Evolutionary conservation across 2,888 invertebrate genomes (phyloP).

Genomic region (Mesochorus sp.): DNA sequence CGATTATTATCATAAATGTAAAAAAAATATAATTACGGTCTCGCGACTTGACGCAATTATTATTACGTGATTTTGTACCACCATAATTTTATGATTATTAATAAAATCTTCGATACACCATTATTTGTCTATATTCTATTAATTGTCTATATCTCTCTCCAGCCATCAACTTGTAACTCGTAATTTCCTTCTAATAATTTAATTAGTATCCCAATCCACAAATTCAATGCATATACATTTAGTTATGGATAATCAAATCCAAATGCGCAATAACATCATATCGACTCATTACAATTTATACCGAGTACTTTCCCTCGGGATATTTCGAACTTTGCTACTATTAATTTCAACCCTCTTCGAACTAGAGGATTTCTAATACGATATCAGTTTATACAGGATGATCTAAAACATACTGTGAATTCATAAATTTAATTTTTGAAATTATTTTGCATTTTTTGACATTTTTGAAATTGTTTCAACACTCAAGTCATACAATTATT

Average conservation of each 20-base stretch:
- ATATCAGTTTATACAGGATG: too few relatives aligned
- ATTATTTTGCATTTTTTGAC: too few relatives aligned
- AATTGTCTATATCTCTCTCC: too few relatives aligned
- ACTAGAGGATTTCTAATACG: neutral
- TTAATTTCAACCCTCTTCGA: neutral
- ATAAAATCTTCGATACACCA: conserved; percentile 15
- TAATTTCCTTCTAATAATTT: neutral
- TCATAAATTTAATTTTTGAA: too few relatives aligned
- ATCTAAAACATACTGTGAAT: too few relatives aligned
- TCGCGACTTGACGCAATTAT: conserved; percentile 24
- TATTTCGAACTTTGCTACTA: neutral
- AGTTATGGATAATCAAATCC: too few relatives aligned
- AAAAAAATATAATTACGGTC: conserved; percentile 9
- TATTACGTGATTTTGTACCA: conserved; percentile 42
- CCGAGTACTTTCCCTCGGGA: neutral
- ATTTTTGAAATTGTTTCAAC: too few relatives aligned
- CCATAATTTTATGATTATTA: conserved; percentile 25
- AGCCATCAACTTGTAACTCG: too few relatives aligned
- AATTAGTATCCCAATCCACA: neutral
- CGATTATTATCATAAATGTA: too few relatives aligned
- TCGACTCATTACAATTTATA: neutral
- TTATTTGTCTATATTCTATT: too few relatives aligned
- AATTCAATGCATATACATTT: neutral
- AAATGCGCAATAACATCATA: neutral
- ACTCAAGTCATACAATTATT: too few relatives aligned